A percentile compares a stretch with the other conserved stretches of the same genome.
Evolutionary conservation across 2,888 invertebrate genomes (phyloP).

Genomic region (Orthonevra nobilis): DNA sequence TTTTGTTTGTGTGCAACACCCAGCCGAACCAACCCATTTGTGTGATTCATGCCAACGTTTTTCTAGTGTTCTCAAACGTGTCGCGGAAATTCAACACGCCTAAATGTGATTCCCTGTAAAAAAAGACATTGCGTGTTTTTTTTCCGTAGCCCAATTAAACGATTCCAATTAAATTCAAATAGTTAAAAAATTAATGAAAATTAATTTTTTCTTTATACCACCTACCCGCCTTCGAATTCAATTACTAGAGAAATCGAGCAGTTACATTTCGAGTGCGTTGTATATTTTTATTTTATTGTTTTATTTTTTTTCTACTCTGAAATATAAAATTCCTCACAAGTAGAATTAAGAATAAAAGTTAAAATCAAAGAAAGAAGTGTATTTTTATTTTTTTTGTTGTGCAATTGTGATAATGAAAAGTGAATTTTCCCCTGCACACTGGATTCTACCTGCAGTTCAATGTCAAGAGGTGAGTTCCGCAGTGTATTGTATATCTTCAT

Average conservation of each 20-base stretch:
- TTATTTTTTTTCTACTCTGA: too few relatives aligned
- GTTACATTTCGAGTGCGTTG: too few relatives aligned
- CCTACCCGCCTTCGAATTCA: too few relatives aligned
- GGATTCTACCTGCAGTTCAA: constrained; percentile 76
- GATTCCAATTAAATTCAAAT: too few relatives aligned
- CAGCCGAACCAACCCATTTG: too few relatives aligned
- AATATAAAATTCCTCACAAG: too few relatives aligned
- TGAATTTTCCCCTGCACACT: constrained; percentile 72
- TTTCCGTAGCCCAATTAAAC: too few relatives aligned
- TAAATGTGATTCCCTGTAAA: constrained; percentile 10
- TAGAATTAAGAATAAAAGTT: constrained; percentile 22
- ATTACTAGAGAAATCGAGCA: too few relatives aligned
- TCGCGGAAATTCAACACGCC: constrained; percentile 15
- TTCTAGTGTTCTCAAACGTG: constrained; percentile 30
- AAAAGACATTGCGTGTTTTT: constrained; percentile 20
- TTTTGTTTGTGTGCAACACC: constrained; percentile 22
- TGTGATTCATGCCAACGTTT: constrained; percentile 50
- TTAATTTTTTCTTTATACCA: too few relatives aligned
- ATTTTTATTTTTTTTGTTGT: too few relatives aligned
- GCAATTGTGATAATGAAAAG: constrained; percentile 73
- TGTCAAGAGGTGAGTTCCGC: constrained; percentile 79
- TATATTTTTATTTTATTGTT: too few relatives aligned
- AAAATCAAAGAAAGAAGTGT: constrained; percentile 23
- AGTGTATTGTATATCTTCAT: neutral
- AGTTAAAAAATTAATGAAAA: too few relatives aligned